Percentiles rank a stretch among this genome's conserved stretches.
These are phyloP conservation scores for Camponotus pennsylvanicus DNA, from an alignment of 1,140 invertebrate genomes.

Conservation along the genomic window DNA sequence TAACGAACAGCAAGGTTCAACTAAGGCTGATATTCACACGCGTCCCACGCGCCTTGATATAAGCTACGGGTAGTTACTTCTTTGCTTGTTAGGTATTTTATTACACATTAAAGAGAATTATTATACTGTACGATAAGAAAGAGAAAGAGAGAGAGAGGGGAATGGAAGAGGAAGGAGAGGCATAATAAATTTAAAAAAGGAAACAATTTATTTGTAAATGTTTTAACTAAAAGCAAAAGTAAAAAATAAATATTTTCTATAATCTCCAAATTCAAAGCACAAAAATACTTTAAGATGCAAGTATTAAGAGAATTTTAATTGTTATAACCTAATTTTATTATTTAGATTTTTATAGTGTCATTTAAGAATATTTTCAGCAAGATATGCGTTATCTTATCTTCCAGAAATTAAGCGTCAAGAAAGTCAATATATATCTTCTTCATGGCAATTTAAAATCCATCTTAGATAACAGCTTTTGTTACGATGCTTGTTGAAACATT, in stretches of 20 bases:
- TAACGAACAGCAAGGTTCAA: conserved; percentile 67
- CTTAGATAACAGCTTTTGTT: background rate
- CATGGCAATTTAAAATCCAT: background rate
- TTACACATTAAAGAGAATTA: conserved; percentile 65
- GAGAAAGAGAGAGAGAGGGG: no score
- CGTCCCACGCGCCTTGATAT: conserved; percentile 75
- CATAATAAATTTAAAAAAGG: background rate
- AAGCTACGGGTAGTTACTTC: conserved; percentile 67
- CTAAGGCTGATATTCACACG: conserved; percentile 77
- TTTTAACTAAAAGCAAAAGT: background rate
- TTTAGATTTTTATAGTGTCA: background rate
- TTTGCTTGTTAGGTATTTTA: conserved; percentile 66
- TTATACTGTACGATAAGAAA: background rate
- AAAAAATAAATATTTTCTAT: background rate
- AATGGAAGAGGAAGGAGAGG: background rate
- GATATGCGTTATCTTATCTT: background rate
- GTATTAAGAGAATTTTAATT: background rate
- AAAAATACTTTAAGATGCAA: background rate
- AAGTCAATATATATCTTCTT: background rate
- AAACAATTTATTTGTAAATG: background rate
- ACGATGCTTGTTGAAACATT: background rate
- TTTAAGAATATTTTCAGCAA: background rate
- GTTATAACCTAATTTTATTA: background rate
- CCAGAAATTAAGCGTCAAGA: background rate
- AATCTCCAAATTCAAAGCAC: background rate